Evolutionary conservation across 2,113 vertebrate species (phyloP).

Genomic region (Sorex araneus): DNA sequence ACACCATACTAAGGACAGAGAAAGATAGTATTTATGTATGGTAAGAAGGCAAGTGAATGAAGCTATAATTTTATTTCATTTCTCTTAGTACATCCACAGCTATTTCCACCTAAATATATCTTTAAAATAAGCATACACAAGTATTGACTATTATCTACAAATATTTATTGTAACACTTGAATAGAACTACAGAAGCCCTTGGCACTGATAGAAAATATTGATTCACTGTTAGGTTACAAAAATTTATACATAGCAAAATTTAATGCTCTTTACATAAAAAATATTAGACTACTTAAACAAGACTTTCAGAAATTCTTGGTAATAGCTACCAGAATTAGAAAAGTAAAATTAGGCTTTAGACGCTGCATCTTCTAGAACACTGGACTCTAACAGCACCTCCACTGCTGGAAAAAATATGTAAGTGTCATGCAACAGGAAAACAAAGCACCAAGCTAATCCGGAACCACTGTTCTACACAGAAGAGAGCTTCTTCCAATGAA

Average conservation of each 20-base stretch:
- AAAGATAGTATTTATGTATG: slow-evolving; percentile 76
- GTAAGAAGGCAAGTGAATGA: slow-evolving; percentile 83
- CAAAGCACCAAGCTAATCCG: slow-evolving; percentile 92
- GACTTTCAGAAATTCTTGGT: slow-evolving; percentile 90
- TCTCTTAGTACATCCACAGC: slow-evolving; percentile 80
- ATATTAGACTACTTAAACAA: slow-evolving; percentile 93
- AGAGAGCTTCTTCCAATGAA: slow-evolving; percentile 86
- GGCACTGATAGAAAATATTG: slow-evolving; percentile 96
- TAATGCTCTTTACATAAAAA: slow-evolving; percentile 97
- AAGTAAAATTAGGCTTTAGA: slow-evolving; percentile 93
- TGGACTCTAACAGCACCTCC: slow-evolving; percentile 95
- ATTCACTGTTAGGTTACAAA: slow-evolving; percentile 97
- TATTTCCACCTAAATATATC: slow-evolving; percentile 82
- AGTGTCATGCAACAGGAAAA: slow-evolving; percentile 94
- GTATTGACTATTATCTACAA: slow-evolving; percentile 91
- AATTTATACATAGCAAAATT: slow-evolving; percentile 99
- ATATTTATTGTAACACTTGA: slow-evolving; percentile 94
- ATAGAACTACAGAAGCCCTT: slow-evolving; percentile 95
- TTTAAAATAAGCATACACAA: slow-evolving; percentile 91
- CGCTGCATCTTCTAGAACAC: slow-evolving; percentile 92
- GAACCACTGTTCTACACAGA: slow-evolving; percentile 91
- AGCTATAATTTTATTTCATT: slow-evolving; percentile 84
- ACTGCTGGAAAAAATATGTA: slow-evolving; percentile 90
- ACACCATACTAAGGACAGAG: slow-evolving; percentile 70
- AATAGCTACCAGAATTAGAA: slow-evolving; percentile 92